Percentiles rank a stretch among this genome's conserved stretches.
Conservation (phyloP, 2,113 vertebrate genomes). For the Trochalopteron elliotii region DNA sequence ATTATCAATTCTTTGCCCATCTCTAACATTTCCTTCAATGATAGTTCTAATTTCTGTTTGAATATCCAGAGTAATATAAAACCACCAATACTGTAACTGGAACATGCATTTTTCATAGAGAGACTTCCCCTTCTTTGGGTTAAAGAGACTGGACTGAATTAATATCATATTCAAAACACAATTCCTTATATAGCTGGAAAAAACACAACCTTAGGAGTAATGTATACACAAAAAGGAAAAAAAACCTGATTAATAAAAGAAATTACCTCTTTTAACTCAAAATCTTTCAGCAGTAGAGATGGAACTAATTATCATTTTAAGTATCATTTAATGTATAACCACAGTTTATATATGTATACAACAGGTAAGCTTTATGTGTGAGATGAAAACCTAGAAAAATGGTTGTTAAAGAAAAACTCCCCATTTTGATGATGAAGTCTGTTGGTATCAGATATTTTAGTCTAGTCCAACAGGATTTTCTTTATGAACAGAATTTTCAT, state of each 20-base stretch:
- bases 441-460: background rate
- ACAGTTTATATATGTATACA: background rate
- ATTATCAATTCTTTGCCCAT: background rate
- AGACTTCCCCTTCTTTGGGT: background rate
- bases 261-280: background rate
- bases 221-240: background rate
- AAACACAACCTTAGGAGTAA: background rate
- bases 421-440: background rate
- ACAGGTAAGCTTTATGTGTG: background rate
- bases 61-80: background rate
- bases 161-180: background rate
- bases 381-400: background rate
- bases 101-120: background rate
- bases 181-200: background rate
- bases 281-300: background rate
- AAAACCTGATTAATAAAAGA: background rate
- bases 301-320: slow-evolving; percentile 11
- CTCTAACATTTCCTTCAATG: background rate
- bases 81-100: background rate
- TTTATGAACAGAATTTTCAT: background rate
- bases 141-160: background rate
- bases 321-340: background rate
- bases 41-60: background rate
- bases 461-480: background rate
- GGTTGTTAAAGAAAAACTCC: background rate